Percentiles rank a stretch among this genome's conserved stretches.
phyloP scores from a whole-genome alignment of 2,113 vertebrate genomes.

The Ornithorhynchus anatinus region DNA sequence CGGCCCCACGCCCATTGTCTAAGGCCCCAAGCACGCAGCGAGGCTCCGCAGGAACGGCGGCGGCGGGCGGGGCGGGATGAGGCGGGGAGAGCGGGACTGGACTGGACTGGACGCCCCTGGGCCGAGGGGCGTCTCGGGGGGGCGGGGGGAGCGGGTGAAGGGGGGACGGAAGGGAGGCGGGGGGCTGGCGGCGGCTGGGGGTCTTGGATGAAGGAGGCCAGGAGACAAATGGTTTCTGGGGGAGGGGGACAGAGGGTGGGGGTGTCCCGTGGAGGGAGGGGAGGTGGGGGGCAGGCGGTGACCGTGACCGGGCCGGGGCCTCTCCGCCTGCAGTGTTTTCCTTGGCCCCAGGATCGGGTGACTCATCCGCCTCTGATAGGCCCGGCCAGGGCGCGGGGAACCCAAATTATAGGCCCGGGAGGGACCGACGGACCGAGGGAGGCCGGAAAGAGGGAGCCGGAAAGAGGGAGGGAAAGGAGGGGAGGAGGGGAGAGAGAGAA shows the following conservation, averaged over 20 bases:
- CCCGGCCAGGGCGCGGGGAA: conserved; percentile 54
- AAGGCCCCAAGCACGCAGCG: conserved; percentile 60
- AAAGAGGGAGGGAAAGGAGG: background rate
- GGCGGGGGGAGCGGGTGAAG: background rate
- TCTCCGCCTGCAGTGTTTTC: conserved; percentile 49
- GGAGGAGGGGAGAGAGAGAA: background rate
- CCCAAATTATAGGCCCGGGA: conserved; percentile 64
- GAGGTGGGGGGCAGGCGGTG: conserved; percentile 42
- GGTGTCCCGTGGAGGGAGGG: conserved; percentile 33
- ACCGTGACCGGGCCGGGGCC: conserved; percentile 18
- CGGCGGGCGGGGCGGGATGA: conserved; percentile 45
- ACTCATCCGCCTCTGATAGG: conserved; percentile 66
- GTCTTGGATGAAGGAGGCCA: conserved; percentile 28
- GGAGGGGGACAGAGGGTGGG: conserved; percentile 28
- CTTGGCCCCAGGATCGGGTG: conserved; percentile 58
- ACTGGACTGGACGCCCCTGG: too few species aligned
- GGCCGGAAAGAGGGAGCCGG: background rate
- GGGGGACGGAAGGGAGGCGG: background rate
- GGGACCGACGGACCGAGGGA: conserved; percentile 47
- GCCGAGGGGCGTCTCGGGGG: too few species aligned
- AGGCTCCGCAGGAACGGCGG: conserved; percentile 31
- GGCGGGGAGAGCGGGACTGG: conserved; percentile 50
- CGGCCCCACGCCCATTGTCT: conserved; percentile 63
- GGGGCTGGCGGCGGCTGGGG: background rate
- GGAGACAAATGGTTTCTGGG: conserved; percentile 10